Evolutionary conservation across 2,797 vertebrate species (phyloP).

Genomic region (Danio jaintianensis): DNA sequence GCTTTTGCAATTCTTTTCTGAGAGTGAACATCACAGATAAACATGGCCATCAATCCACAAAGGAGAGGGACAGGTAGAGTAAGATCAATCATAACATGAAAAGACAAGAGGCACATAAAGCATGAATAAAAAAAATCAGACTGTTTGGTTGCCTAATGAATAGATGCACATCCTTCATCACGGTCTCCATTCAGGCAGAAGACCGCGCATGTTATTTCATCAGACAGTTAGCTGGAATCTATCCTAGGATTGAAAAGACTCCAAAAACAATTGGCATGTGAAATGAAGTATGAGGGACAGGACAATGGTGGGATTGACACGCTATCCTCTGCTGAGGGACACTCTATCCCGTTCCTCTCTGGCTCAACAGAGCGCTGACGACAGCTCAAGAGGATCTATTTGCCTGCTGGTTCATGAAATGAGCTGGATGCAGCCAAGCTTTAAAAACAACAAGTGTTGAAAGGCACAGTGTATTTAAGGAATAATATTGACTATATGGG

Average conservation of each 20-base stretch:
- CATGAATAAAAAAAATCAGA: background rate
- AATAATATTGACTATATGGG: background rate
- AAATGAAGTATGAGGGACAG: slow-evolving; percentile 1
- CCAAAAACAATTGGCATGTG: slow-evolving; percentile 4
- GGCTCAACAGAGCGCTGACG: slow-evolving; percentile 1
- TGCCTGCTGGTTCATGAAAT: slow-evolving; percentile 24
- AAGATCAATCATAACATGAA: background rate
- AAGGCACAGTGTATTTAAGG: background rate
- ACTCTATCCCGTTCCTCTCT: background rate
- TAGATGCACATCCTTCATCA: background rate
- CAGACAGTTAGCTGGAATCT: slow-evolving; percentile 2
- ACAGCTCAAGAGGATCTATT: slow-evolving; percentile 1
- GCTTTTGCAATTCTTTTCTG: no score
- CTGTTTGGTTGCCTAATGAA: background rate
- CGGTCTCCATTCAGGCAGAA: background rate
- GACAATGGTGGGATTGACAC: slow-evolving; percentile 18
- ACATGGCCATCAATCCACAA: background rate
- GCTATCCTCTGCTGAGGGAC: background rate
- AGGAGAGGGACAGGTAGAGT: background rate
- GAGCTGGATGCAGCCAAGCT: background rate
- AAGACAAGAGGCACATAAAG: background rate
- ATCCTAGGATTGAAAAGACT: slow-evolving; percentile 9
- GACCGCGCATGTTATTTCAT: background rate
- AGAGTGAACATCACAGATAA: background rate
- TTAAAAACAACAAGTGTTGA: background rate